phyloP scores from a whole-genome alignment of 2,888 invertebrate species.

The Coelopa pilipes region DNA sequence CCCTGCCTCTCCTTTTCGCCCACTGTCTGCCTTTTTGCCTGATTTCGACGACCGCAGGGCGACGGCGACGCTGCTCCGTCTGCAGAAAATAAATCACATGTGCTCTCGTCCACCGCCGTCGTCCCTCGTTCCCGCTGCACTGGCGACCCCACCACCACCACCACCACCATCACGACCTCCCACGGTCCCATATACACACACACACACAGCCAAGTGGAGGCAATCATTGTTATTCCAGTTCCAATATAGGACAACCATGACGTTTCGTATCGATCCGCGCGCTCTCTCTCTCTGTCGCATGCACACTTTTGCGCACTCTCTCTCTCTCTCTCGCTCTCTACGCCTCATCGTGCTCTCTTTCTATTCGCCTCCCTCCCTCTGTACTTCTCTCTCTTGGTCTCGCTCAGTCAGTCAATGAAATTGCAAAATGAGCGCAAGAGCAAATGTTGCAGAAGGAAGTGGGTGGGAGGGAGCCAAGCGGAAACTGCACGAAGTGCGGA shows the following conservation, averaged over 20 bases:
- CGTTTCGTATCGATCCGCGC: conserved; percentile 38
- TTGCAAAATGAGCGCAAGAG: conserved; percentile 9
- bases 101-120: too few species aligned
- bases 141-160: neutral
- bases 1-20: too few species aligned
- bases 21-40: too few species aligned
- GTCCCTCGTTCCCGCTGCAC: neutral
- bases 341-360: neutral
- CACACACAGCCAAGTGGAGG: neutral
- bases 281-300: neutral
- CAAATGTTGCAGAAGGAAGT: neutral
- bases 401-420: neutral
- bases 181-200: neutral
- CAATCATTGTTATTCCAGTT: conserved; percentile 5
- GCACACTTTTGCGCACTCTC: neutral
- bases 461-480: neutral
- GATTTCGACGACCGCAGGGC: too few species aligned
- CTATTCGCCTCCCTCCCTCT: neutral
- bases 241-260: conserved; percentile 38
- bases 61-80: neutral
- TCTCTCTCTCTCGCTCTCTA: conserved; percentile 6
- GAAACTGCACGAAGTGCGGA: neutral
- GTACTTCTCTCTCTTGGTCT: neutral
- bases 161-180: neutral
- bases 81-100: neutral